Percentiles rank a stretch among this genome's conserved stretches.
phyloP scores from a whole-genome alignment of 2,888 invertebrate genomes.

The Pardosa pseudoannulata region DNA sequence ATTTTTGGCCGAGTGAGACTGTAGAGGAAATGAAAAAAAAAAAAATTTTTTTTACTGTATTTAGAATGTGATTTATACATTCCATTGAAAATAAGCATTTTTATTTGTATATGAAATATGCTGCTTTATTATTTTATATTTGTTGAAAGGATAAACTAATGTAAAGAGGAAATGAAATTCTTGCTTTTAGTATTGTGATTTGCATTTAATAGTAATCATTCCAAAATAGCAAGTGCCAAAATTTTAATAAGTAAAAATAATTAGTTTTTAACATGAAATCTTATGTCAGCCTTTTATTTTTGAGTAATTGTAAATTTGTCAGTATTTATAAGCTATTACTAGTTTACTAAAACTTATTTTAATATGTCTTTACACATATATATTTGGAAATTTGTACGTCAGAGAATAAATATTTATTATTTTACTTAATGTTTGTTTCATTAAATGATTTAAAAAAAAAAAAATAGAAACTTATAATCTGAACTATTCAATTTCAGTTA shows the following conservation, averaged over 20 bases:
- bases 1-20: constrained; percentile 56
- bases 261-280: background rate
- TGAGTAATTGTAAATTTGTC: background rate
- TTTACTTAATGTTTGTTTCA: background rate
- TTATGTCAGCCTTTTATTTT: background rate
- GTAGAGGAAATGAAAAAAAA: too few relatives aligned
- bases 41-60: background rate
- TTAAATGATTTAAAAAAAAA: too few relatives aligned
- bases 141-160: constrained; percentile 56
- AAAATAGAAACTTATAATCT: too few relatives aligned
- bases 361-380: constrained; percentile 13
- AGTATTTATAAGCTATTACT: constrained; percentile 6
- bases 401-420: constrained; percentile 10
- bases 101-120: constrained; percentile 30
- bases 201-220: constrained; percentile 18
- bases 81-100: constrained; percentile 33
- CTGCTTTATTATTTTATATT: constrained; percentile 52
- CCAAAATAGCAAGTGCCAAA: constrained; percentile 58
- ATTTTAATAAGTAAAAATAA: constrained; percentile 14
- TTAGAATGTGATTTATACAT: constrained; percentile 43
- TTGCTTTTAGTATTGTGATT: constrained; percentile 14
- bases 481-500: too few relatives aligned
- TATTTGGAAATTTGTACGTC: constrained; percentile 14
- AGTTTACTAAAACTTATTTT: constrained; percentile 7
- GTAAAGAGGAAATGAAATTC: constrained; percentile 29